Conservation (phyloP, 2,888 invertebrate genomes). For the Ochropleura leucogaster region DNA sequence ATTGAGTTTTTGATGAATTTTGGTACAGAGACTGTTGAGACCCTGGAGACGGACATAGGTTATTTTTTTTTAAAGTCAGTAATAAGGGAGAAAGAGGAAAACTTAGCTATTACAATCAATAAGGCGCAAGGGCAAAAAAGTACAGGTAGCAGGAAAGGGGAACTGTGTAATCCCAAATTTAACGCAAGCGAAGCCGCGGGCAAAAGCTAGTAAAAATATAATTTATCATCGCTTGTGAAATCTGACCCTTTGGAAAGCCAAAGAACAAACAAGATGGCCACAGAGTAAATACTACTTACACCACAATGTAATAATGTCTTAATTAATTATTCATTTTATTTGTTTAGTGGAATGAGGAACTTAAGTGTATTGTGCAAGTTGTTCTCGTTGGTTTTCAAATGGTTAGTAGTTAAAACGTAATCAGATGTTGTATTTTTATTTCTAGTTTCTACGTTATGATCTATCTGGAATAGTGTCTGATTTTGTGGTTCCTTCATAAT, state of each 20-base stretch:
- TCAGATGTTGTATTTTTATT: not conserved
- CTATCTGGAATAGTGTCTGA: not conserved
- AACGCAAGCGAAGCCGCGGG: too few relatives aligned
- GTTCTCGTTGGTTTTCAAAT: conserved; percentile 8
- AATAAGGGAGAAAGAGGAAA: too few relatives aligned
- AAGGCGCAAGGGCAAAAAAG: too few relatives aligned
- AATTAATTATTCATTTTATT: conserved; percentile 31
- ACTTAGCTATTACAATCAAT: not conserved
- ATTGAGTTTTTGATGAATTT: too few relatives aligned
- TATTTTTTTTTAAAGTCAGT: too few relatives aligned
- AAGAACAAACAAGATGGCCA: conserved; percentile 40
- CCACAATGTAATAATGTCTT: conserved; percentile 34
- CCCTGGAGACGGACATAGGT: too few relatives aligned
- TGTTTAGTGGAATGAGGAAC: not conserved
- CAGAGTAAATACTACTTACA: conserved; percentile 49
- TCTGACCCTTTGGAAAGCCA: conserved; percentile 19
- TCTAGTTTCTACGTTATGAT: not conserved
- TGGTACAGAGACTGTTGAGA: too few relatives aligned
- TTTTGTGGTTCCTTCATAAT: not conserved
- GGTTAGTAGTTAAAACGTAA: not conserved
- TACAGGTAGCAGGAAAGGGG: too few relatives aligned
- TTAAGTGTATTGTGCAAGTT: conserved; percentile 1
- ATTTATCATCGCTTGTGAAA: conserved; percentile 24
- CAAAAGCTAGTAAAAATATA: not conserved
- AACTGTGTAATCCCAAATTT: too few relatives aligned